Conservation (phyloP, 2,113 vertebrate species). For the Hemiscyllium ocellatum region DNA sequence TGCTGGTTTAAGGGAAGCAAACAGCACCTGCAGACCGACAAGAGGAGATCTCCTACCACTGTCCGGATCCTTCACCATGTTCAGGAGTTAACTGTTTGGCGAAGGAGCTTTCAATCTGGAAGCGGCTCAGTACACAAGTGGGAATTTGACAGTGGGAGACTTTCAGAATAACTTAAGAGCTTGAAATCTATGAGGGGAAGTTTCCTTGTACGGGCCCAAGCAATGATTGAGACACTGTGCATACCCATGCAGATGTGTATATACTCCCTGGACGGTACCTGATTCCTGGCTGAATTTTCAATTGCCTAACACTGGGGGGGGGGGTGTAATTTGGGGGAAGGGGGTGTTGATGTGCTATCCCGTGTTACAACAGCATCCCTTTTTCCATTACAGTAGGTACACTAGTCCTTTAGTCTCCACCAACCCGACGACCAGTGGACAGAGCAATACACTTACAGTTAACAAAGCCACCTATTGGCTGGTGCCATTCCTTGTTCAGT, state of each 20-base stretch:
- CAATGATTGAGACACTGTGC: neutral
- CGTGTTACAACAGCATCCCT: neutral
- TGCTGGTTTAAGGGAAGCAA: conserved; percentile 6
- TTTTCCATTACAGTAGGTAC: neutral
- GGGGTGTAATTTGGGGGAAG: no score
- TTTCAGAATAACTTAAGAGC: neutral
- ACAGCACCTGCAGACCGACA: neutral
- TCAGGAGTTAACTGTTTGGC: neutral
- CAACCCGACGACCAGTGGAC: neutral
- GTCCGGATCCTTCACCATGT: neutral
- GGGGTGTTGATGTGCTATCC: no score
- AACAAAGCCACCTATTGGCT: neutral
- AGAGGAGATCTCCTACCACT: neutral
- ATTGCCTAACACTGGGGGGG: neutral
- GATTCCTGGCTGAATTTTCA: neutral
- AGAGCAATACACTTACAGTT: neutral
- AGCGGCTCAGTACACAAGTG: neutral
- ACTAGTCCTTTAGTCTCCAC: neutral
- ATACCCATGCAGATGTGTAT: neutral
- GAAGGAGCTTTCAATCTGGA: neutral
- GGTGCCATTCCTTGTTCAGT: neutral
- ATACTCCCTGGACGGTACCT: neutral
- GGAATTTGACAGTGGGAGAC: neutral
- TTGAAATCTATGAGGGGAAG: neutral
- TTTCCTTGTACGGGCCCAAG: neutral